Evolutionary conservation across 2,888 invertebrate species (phyloP).

Genomic region (Escarpia spicata): DNA sequence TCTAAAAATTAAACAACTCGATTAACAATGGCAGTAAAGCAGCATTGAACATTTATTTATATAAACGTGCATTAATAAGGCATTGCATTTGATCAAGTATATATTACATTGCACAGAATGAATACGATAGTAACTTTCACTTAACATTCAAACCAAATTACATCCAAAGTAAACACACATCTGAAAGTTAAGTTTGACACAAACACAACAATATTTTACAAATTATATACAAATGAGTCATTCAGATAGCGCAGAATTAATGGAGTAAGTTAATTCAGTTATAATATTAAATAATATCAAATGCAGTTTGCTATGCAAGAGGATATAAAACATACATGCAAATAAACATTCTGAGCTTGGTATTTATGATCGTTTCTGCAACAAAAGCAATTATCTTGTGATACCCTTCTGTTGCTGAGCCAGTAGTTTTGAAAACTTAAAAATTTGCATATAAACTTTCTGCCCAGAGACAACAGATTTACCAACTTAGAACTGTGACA

Average conservation of each 20-base stretch:
- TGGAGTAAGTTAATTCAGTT: neutral
- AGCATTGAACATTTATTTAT: conserved; percentile 12
- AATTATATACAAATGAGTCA: neutral
- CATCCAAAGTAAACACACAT: neutral
- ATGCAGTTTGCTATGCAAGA: neutral
- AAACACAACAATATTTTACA: neutral
- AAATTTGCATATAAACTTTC: neutral
- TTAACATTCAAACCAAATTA: neutral
- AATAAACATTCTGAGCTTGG: neutral
- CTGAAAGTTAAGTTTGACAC: neutral
- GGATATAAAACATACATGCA: neutral
- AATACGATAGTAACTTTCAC: neutral
- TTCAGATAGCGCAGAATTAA: neutral
- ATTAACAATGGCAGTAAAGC: neutral
- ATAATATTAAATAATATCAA: neutral
- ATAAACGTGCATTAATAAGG: conserved; percentile 12
- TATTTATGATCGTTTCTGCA: neutral
- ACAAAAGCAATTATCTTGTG: neutral
- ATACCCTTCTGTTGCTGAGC: neutral
- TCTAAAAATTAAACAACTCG: neutral
- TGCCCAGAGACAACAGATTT: neutral
- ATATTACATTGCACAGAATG: neutral
- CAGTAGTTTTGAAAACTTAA: neutral
- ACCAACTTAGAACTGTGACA: neutral
- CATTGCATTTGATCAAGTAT: neutral